Percentiles rank a stretch among this genome's conserved stretches.
phyloP scores from a whole-genome alignment of 1,140 invertebrate species.

The Anastrepha obliqua region DNA sequence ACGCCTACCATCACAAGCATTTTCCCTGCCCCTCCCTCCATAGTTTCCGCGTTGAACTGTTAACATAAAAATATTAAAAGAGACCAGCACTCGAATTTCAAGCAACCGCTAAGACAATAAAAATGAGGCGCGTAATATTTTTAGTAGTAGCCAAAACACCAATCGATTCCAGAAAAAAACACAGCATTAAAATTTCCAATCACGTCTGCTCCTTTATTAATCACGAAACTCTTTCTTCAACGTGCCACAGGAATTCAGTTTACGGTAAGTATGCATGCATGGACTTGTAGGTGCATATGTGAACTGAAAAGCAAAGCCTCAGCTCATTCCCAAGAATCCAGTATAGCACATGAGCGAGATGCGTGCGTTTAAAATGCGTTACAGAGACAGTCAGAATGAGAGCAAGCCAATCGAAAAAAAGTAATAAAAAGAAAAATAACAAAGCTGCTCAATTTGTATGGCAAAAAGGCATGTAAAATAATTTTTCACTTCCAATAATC shows the following conservation, averaged over 20 bases:
- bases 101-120: too few relatives aligned
- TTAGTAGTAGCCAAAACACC: background rate
- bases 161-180: background rate
- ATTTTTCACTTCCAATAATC: conserved; percentile 8
- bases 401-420: background rate
- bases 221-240: conserved; percentile 34
- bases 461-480: background rate
- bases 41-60: too few relatives aligned
- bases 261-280: background rate
- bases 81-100: too few relatives aligned
- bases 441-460: background rate
- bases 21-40: too few relatives aligned
- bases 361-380: background rate
- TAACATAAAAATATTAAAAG: too few relatives aligned
- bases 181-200: conserved; percentile 27
- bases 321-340: background rate
- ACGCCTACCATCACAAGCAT: too few relatives aligned
- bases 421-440: background rate
- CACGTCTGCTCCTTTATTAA: conserved; percentile 55
- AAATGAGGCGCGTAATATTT: conserved; percentile 1
- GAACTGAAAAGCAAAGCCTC: background rate
- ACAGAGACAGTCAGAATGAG: too few relatives aligned
- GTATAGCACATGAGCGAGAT: background rate
- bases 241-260: background rate
- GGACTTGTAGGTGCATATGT: background rate